Evolutionary conservation across 35 echinoderm and acorn worm species (phyloP), one percentile per base, ranked within the genome.

Genomic region (Acanthaster planci): DNA sequence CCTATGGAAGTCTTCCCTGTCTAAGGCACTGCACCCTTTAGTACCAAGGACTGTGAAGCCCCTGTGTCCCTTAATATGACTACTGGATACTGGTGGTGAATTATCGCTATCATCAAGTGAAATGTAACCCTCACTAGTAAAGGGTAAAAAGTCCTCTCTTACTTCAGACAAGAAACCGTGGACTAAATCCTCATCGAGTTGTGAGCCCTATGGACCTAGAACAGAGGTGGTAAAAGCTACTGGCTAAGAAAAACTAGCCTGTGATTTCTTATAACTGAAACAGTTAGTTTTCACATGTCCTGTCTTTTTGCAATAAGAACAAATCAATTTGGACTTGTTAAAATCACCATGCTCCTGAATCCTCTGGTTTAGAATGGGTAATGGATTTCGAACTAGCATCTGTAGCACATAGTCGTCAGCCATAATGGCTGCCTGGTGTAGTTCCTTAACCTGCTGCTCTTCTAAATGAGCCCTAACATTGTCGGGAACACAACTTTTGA

Each of bases 401-500:
- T 58, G 55, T 23, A 58, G 55, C 77, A 80, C 77, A 80, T 38
- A 80, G 44, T 81, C 53, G 53, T 81, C 79, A 81, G 79, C 79
- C 22, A 81, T 53, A 16, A 53, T 16, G 31, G 79, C 79, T 53
- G 79, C 79, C 23, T 52, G 44, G n/a, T 52, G 44, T 27, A 81
- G 2, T 23, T 81, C 36, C 16, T 81, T 37, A 50, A 81, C 79
- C 35, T 81, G 44, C 79, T 52, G 44, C 26, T 81, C 79, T 26
- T 81, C 79, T 21, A 81, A 37, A 52, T 81, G 44, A 52, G 40
- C 53, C 16, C 42, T 44, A 2, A 81, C 79, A 29, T 81, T 53
- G 27, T 5, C 30, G 27, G 44, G 44, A 6, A 37, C 44, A 51
- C 79, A 81, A 7, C 19, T 34, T 50, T 81, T 81, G 30, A 81